phyloP scores from a whole-genome alignment of 2,113 vertebrate species.

The Salvelinus sp. region DNA sequence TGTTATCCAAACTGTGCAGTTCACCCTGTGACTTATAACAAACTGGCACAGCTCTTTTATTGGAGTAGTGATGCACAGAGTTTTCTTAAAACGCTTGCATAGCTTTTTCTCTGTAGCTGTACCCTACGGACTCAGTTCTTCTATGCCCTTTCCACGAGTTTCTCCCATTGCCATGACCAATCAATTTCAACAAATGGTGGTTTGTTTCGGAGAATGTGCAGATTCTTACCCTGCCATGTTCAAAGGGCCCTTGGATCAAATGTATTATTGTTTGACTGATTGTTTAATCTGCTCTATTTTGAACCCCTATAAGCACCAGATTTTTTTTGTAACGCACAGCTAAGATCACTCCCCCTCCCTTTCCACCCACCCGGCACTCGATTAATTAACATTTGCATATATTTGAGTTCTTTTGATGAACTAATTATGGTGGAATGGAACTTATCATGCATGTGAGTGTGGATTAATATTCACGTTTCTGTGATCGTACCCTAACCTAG shows the following conservation, averaged over 20 bases:
- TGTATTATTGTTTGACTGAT: constrained; percentile 3
- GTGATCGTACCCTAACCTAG: constrained; percentile 7
- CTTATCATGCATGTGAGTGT: not conserved
- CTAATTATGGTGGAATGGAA: constrained; percentile 14
- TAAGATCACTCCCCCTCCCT: not conserved
- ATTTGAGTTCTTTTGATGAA: constrained; percentile 7
- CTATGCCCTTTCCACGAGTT: not conserved
- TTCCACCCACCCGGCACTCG: constrained; percentile 3
- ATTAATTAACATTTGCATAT: constrained; percentile 8
- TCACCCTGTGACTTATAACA: too few relatives aligned
- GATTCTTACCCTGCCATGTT: not conserved
- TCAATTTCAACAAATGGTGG: not conserved
- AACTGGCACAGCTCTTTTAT: too few relatives aligned
- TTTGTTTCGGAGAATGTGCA: not conserved
- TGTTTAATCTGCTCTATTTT: constrained; percentile 4
- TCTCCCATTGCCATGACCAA: too few relatives aligned
- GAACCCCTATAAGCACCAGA: not conserved
- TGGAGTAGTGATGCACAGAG: too few relatives aligned
- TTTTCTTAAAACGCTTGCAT: too few relatives aligned
- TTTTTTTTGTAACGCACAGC: not conserved
- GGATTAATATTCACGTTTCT: not conserved
- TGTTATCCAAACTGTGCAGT: too few relatives aligned
- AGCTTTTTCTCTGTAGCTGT: too few relatives aligned
- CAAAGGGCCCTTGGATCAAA: not conserved
- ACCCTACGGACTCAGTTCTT: not conserved